phyloP scores from a whole-genome alignment of 2,888 invertebrate species.

The Scaptomyza caliginosa region DNA sequence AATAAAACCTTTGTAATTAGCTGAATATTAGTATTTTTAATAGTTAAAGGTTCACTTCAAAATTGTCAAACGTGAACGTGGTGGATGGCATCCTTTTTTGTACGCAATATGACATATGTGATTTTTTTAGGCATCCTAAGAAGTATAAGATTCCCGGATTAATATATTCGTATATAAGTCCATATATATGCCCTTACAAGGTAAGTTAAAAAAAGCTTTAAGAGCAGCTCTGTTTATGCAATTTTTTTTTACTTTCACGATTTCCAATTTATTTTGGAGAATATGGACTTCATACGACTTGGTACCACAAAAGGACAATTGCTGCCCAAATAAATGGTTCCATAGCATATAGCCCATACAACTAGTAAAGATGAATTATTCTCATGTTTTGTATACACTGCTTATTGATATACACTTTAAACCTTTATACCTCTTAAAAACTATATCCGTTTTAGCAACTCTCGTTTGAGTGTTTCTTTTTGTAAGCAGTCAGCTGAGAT shows the following conservation, averaged over 20 bases:
- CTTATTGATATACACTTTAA: too few species aligned
- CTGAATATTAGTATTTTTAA: background rate
- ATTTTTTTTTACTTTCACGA: too few species aligned
- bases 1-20: too few species aligned
- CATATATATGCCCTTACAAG: background rate
- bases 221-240: background rate
- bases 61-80: background rate
- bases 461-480: too few species aligned
- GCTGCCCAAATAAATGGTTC: background rate
- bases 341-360: background rate
- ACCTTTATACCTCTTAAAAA: too few species aligned
- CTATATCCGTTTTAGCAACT: too few species aligned
- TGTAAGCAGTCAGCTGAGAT: too few species aligned
- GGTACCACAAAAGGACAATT: background rate
- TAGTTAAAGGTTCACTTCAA: background rate
- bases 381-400: too few species aligned
- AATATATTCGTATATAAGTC: background rate
- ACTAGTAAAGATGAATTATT: too few species aligned
- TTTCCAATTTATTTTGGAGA: background rate
- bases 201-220: background rate
- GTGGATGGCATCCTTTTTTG: slow-evolving; percentile 1
- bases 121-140: background rate
- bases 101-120: background rate
- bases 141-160: background rate
- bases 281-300: background rate